phyloP scores from a whole-genome alignment of 2,113 vertebrate genomes.

The Microtus richardsoni region DNA sequence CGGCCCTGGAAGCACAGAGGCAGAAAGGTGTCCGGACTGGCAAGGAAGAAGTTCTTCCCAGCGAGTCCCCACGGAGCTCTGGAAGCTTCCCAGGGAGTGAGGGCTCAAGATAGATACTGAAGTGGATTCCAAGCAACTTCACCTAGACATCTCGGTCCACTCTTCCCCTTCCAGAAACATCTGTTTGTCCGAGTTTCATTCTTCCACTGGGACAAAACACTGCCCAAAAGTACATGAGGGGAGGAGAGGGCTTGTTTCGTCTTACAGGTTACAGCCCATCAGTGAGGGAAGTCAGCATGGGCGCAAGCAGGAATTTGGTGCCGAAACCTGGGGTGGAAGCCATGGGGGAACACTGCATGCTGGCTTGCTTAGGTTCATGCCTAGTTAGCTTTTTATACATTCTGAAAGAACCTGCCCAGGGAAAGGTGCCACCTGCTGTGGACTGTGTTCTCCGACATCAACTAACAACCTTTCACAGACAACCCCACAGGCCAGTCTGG shows the following conservation, averaged over 20 bases:
- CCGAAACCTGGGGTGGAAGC: neutral
- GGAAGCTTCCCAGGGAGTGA: neutral
- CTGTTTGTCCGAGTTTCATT: neutral
- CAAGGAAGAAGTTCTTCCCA: neutral
- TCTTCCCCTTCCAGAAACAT: neutral
- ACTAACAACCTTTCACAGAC: neutral
- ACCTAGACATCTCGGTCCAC: neutral
- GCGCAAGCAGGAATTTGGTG: neutral
- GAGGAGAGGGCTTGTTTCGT: neutral
- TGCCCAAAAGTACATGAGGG: neutral
- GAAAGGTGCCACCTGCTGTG: neutral
- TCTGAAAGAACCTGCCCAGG: neutral
- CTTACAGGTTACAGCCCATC: neutral
- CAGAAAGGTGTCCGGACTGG: neutral
- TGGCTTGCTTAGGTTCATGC: neutral
- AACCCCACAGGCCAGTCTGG: neutral
- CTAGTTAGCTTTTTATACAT: neutral
- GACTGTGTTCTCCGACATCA: neutral
- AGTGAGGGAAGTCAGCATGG: neutral
- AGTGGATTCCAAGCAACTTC: neutral
- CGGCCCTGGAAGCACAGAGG: neutral
- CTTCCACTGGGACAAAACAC: neutral
- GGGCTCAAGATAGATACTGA: fast-evolving
- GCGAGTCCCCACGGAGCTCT: neutral
- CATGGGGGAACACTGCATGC: neutral